Conservation (phyloP, 2,797 vertebrate genomes). For the Pagetopsis macropterus region DNA sequence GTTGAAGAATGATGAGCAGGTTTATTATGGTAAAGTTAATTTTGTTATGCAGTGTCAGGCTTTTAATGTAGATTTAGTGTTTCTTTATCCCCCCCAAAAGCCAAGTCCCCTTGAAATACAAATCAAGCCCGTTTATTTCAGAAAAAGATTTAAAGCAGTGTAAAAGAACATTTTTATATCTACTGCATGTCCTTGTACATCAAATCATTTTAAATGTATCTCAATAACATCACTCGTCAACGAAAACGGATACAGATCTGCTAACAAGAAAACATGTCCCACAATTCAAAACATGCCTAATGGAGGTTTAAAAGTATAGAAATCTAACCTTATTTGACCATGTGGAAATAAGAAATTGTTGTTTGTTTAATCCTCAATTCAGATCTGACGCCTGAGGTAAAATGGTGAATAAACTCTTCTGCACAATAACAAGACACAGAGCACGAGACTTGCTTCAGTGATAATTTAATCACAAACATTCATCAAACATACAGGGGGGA, state of each 20-base stretch:
- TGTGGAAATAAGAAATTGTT: background rate
- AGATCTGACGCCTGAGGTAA: background rate
- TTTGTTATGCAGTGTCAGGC: background rate
- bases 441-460: constrained; percentile 75
- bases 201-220: too few species aligned
- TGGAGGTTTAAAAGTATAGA: background rate
- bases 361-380: background rate
- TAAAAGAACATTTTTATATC: background rate
- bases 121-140: background rate
- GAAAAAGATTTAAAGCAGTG: background rate
- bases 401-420: background rate
- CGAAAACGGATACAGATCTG: background rate
- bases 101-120: too few species aligned
- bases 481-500: constrained; percentile 90
- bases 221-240: background rate
- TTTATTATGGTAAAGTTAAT: background rate
- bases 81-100: background rate
- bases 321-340: background rate
- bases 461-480: constrained; percentile 99
- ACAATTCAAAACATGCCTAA: too few species aligned
- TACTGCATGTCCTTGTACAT: too few species aligned
- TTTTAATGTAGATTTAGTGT: background rate
- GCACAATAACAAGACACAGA: constrained; percentile 60
- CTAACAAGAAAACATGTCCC: background rate
- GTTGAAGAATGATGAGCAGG: background rate